phyloP scores from a whole-genome alignment of 2,113 vertebrate genomes.

The Peromyscus polionotus region DNA sequence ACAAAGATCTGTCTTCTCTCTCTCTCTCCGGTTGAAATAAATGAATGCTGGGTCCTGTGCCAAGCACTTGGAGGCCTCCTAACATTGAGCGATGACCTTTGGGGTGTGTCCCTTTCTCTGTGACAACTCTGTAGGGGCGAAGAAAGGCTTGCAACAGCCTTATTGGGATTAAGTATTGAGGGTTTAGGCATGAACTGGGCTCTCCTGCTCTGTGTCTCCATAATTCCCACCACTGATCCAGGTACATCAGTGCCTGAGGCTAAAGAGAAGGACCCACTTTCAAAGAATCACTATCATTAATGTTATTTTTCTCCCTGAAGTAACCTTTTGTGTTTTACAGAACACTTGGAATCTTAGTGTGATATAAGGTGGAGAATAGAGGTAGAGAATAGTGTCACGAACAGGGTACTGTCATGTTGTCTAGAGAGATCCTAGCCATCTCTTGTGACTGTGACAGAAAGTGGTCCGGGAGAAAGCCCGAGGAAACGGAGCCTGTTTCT shows the following conservation, averaged over 20 bases:
- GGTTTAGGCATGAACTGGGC: background rate
- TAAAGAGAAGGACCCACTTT: background rate
- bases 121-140: background rate
- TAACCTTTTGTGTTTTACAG: background rate
- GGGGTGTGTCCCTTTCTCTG: slow-evolving; percentile 54
- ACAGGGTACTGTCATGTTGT: too few species aligned
- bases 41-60: slow-evolving; percentile 86
- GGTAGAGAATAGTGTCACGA: background rate
- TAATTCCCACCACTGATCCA: background rate
- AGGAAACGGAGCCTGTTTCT: background rate
- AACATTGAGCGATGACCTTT: slow-evolving; percentile 59
- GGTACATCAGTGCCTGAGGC: background rate
- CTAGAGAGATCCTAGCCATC: background rate
- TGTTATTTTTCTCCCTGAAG: background rate
- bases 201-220: background rate
- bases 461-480: background rate
- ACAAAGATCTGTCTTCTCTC: slow-evolving; percentile 90
- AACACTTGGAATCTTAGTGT: background rate
- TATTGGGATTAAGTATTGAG: background rate
- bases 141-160: background rate
- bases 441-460: background rate
- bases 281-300: background rate
- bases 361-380: background rate
- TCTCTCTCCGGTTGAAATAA: slow-evolving; percentile 88
- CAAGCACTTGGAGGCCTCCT: slow-evolving; percentile 86